Evolutionary conservation across 2,113 vertebrate species (phyloP).

Genomic region (Gavia stellata): DNA sequence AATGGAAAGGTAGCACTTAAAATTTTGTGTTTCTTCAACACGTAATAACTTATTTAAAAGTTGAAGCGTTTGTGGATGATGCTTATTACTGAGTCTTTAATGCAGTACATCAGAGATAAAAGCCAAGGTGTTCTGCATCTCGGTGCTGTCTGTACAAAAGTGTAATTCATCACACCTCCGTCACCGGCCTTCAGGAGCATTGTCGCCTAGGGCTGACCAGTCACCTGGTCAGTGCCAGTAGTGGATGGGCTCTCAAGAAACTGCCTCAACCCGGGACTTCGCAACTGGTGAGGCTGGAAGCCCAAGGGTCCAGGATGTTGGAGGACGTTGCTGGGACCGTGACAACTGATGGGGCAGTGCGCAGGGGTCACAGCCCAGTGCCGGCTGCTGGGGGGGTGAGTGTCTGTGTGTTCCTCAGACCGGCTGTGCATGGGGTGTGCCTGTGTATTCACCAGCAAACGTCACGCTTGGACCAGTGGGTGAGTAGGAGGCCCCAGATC

Average conservation of each 20-base stretch:
- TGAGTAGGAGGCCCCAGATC: neutral
- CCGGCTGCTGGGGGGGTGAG: accelerated
- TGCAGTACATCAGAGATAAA: neutral
- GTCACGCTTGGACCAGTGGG: neutral
- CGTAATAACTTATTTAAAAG: neutral
- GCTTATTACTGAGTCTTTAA: neutral
- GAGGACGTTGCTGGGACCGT: neutral
- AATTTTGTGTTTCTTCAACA: neutral
- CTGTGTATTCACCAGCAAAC: neutral
- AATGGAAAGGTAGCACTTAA: neutral
- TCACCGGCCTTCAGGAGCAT: neutral
- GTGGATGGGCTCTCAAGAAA: neutral
- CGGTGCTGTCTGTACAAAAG: accelerated
- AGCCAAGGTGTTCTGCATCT: neutral
- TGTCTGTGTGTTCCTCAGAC: neutral
- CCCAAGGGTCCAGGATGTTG: accelerated
- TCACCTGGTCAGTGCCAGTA: accelerated
- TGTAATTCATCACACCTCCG: neutral
- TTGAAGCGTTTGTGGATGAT: neutral
- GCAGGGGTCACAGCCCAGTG: neutral
- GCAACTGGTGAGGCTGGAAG: neutral
- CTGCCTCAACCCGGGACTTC: neutral
- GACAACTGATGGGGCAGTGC: neutral
- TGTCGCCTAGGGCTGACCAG: neutral
- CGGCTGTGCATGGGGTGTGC: accelerated